These are phyloP conservation scores for Aporophyla nigra DNA, from an alignment of 2,888 invertebrate species.

Conservation along the genomic window DNA sequence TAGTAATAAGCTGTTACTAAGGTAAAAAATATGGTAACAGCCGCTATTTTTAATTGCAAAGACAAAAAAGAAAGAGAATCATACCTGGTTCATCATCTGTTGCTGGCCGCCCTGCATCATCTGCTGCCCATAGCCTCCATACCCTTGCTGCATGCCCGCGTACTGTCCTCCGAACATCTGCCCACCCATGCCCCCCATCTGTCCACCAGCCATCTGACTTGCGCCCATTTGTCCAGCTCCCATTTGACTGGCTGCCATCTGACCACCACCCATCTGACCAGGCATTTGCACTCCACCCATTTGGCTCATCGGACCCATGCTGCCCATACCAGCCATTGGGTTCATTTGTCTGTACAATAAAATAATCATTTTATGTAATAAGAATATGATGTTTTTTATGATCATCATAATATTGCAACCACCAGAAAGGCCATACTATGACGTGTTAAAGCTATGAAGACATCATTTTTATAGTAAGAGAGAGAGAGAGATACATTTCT, in stretches of 20 bases:
- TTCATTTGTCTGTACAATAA: conserved; percentile 84
- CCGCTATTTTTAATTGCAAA: background rate
- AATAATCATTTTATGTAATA: background rate
- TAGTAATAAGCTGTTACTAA: no score
- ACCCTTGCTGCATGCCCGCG: conserved; percentile 91
- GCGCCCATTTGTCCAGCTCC: conserved; percentile 84
- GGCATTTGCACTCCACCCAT: conserved; percentile 85
- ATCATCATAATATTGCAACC: background rate
- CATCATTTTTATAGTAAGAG: no score
- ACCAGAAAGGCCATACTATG: background rate
- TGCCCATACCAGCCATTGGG: conserved; percentile 79
- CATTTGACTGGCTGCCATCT: conserved; percentile 83
- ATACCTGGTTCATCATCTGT: conserved; percentile 89
- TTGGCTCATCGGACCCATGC: conserved; percentile 87
- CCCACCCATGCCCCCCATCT: conserved; percentile 88
- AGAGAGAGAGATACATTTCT: no score
- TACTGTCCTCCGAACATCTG: conserved; percentile 92
- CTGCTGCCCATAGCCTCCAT: conserved; percentile 86
- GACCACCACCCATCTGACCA: conserved; percentile 82
- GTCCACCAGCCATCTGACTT: conserved; percentile 84
- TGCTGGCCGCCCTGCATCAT: conserved; percentile 90
- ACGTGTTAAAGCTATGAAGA: no score
- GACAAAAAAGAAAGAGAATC: background rate
- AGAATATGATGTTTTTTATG: background rate
- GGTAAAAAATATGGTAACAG: background rate